Conservation (phyloP, 2,113 vertebrate species). For the Mobula hypostoma region DNA sequence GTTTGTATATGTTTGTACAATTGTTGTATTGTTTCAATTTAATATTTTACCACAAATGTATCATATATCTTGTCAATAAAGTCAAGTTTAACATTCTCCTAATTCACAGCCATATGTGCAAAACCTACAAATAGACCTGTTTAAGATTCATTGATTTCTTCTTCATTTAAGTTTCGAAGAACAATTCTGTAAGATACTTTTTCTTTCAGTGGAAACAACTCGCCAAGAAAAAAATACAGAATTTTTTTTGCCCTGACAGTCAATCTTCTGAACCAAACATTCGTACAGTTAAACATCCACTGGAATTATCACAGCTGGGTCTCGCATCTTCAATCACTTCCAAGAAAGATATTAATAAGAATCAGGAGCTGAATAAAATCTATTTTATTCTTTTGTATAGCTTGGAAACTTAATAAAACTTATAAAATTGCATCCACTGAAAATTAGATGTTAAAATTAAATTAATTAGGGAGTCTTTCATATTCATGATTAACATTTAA, state of each 20-base stretch:
- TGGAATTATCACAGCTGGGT: neutral
- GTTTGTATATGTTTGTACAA: slow-evolving; percentile 16
- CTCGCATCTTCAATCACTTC: neutral
- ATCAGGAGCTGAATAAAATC: neutral
- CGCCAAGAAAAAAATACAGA: too few species aligned
- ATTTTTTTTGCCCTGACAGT: too few species aligned
- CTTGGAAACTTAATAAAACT: neutral
- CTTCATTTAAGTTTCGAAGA: neutral
- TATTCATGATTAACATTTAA: too few species aligned
- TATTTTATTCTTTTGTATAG: neutral
- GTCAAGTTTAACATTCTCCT: neutral
- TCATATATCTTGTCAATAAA: slow-evolving; percentile 18
- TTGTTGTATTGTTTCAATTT: neutral
- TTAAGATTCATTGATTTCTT: neutral
- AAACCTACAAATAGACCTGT: neutral
- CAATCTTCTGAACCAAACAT: neutral
- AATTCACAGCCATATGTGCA: neutral
- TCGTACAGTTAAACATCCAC: too few species aligned
- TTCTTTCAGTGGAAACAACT: neutral
- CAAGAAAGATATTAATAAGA: neutral
- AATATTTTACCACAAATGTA: slow-evolving; percentile 20
- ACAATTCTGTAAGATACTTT: neutral
- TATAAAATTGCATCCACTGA: neutral
- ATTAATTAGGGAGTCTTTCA: neutral
- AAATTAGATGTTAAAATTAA: neutral